Conservation (phyloP, 2,113 vertebrate genomes). For the Craseonycteris thonglongyai region DNA sequence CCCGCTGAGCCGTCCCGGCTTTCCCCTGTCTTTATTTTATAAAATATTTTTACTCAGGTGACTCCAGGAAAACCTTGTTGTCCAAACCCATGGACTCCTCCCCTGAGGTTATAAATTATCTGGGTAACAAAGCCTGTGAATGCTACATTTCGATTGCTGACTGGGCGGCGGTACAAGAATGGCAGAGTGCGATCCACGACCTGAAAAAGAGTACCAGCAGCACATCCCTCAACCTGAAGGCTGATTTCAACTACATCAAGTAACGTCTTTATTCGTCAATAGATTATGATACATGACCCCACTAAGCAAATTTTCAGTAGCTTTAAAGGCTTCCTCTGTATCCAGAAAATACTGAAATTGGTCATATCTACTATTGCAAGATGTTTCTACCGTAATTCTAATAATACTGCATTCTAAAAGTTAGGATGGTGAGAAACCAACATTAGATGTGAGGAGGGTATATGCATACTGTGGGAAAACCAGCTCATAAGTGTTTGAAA, state of each 20-base stretch:
- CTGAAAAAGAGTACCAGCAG: slow-evolving; percentile 90
- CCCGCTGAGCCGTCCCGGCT: no score
- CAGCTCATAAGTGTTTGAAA: neutral
- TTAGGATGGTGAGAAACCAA: neutral
- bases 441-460: neutral
- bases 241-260: slow-evolving; percentile 97
- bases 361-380: neutral
- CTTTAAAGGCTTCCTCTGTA: neutral
- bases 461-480: neutral
- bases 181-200: slow-evolving; percentile 88
- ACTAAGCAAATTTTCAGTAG: neutral
- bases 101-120: slow-evolving; percentile 92
- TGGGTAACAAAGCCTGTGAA: slow-evolving; percentile 95
- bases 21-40: neutral
- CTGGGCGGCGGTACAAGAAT: slow-evolving; percentile 94
- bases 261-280: slow-evolving; percentile 67
- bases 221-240: slow-evolving; percentile 88
- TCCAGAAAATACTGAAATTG: neutral
- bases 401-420: neutral
- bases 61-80: slow-evolving; percentile 91
- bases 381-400: neutral
- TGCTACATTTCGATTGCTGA: slow-evolving; percentile 94
- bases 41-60: slow-evolving; percentile 80
- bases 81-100: slow-evolving; percentile 92
- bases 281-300: neutral